Percentiles rank a stretch among this genome's conserved stretches.
Conservation (phyloP, 2,113 vertebrate genomes). For the Triplophysa rosa region DNA sequence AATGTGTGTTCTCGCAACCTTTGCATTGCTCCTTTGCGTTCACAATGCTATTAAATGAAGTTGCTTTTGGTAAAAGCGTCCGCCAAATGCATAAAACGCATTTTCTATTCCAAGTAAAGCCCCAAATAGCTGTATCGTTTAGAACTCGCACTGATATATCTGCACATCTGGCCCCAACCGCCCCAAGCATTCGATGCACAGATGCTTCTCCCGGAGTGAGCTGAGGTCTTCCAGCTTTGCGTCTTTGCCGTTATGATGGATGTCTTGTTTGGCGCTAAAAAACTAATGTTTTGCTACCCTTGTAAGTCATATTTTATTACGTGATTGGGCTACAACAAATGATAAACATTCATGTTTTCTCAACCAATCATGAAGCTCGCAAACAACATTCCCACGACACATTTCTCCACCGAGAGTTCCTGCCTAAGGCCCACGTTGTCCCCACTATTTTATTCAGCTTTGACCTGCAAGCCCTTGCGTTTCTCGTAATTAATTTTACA, state of each 20-base stretch:
- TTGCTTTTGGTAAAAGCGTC: too few relatives aligned
- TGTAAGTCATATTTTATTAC: slow-evolving; percentile 22
- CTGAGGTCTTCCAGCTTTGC: slow-evolving; percentile 14
- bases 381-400: slow-evolving; percentile 14
- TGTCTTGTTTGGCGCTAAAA: slow-evolving; percentile 34
- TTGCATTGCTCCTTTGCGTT: background rate
- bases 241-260: slow-evolving; percentile 20
- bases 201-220: slow-evolving; percentile 24
- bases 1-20: too few relatives aligned
- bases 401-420: background rate
- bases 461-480: slow-evolving; percentile 17
- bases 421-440: slow-evolving; percentile 10
- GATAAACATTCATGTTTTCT: slow-evolving; percentile 13
- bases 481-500: slow-evolving; percentile 49
- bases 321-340: slow-evolving; percentile 6
- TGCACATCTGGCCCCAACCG: slow-evolving; percentile 32
- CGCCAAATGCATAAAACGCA: background rate
- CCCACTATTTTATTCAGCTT: slow-evolving; percentile 19
- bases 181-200: slow-evolving; percentile 23
- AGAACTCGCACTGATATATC: slow-evolving; percentile 15
- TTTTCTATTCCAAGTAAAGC: slow-evolving; percentile 2
- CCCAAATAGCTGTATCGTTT: slow-evolving; percentile 2
- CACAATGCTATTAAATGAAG: background rate
- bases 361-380: slow-evolving; percentile 14
- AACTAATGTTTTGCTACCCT: slow-evolving; percentile 22